These are phyloP conservation scores for Protosalanx chinensis DNA, from an alignment of 2,797 vertebrate genomes.

Conservation along the genomic window DNA sequence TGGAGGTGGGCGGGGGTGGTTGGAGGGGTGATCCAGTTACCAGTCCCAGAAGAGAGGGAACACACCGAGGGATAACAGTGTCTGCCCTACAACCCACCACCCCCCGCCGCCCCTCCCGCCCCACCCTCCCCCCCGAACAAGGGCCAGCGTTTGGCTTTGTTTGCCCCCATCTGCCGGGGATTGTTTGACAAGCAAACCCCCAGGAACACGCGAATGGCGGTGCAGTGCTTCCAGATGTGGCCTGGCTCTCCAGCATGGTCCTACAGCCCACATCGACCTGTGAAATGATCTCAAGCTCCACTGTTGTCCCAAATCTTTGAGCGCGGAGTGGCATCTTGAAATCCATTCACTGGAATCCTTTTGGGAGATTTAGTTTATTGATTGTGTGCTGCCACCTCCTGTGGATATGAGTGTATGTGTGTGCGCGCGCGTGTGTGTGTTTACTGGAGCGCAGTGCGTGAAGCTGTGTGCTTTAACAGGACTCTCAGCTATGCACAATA, in stretches of 20 bases:
- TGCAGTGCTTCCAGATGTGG: slow-evolving; percentile 73
- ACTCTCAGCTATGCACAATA: slow-evolving; percentile 41
- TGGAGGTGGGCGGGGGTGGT: not conserved
- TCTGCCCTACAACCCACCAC: too few species aligned
- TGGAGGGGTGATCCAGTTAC: slow-evolving; percentile 14
- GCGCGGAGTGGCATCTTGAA: slow-evolving; percentile 23
- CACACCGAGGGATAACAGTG: not conserved
- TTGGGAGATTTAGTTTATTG: not conserved
- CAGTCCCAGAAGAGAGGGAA: slow-evolving; percentile 22
- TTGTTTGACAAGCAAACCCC: slow-evolving; percentile 61
- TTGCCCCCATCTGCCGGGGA: slow-evolving; percentile 48
- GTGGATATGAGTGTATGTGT: slow-evolving; percentile 12
- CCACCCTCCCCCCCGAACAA: slow-evolving; percentile 27
- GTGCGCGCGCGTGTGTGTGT: not conserved
- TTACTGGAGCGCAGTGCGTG: slow-evolving; percentile 15
- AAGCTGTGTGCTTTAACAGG: slow-evolving; percentile 47
- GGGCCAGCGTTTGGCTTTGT: slow-evolving; percentile 32
- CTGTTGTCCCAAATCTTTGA: slow-evolving; percentile 24
- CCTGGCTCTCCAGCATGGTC: slow-evolving; percentile 18
- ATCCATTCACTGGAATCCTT: slow-evolving; percentile 8
- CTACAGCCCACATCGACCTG: slow-evolving; percentile 39
- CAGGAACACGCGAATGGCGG: slow-evolving; percentile 50
- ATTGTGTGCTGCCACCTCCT: not conserved
- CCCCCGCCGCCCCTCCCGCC: too few species aligned
- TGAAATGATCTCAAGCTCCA: slow-evolving; percentile 24